A percentile compares a stretch with the other conserved stretches of the same genome.
phyloP scores from a whole-genome alignment of 2,888 invertebrate genomes.

The Cryptophagus acutangulus region DNA sequence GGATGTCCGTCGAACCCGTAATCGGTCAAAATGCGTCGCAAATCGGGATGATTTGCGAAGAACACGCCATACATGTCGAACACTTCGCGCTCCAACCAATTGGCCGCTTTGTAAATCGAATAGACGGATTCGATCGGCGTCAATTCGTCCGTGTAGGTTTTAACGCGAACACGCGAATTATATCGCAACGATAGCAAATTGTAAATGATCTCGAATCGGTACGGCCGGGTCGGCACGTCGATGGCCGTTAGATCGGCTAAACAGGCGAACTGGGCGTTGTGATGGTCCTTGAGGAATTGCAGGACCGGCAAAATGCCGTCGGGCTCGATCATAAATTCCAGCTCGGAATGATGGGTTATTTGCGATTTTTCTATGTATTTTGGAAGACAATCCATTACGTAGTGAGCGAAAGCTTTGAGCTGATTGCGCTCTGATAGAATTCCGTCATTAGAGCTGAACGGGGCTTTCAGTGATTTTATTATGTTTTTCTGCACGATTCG shows the following conservation, averaged over 20 bases:
- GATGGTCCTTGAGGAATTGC: slow-evolving; percentile 90
- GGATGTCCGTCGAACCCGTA: slow-evolving; percentile 99
- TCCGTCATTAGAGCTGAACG: too few relatives aligned
- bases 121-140: slow-evolving; percentile 82
- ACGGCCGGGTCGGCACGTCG: slow-evolving; percentile 82
- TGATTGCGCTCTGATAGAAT: too few relatives aligned
- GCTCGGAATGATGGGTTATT: slow-evolving; percentile 77
- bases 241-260: slow-evolving; percentile 87
- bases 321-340: slow-evolving; percentile 86
- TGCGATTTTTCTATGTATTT: slow-evolving; percentile 94
- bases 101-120: slow-evolving; percentile 79
- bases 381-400: slow-evolving; percentile 88
- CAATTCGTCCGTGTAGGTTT: slow-evolving; percentile 97
- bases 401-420: slow-evolving; percentile 71
- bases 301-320: slow-evolving; percentile 89
- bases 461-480: too few relatives aligned
- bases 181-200: slow-evolving; percentile 85
- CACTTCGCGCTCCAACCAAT: slow-evolving; percentile 93
- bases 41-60: slow-evolving; percentile 95
- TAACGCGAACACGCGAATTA: slow-evolving; percentile 88
- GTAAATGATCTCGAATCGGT: slow-evolving; percentile 92
- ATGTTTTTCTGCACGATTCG: too few relatives aligned
- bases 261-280: slow-evolving; percentile 85
- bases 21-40: slow-evolving; percentile 93
- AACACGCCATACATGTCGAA: slow-evolving; percentile 99